phyloP scores from a whole-genome alignment of 1,140 invertebrate species.

The Drosophila triauraria region DNA sequence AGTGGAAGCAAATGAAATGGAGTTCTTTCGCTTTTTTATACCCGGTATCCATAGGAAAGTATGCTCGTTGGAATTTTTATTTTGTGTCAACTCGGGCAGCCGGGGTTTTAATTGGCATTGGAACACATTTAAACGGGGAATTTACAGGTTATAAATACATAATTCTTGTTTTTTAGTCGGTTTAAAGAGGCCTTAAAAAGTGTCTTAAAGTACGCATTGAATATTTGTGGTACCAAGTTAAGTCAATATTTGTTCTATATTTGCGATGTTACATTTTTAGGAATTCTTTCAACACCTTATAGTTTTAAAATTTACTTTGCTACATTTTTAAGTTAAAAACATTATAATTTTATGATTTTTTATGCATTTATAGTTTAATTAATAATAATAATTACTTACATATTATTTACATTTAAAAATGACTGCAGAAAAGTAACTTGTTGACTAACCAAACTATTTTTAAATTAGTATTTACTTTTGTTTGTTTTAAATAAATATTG shows the following conservation, averaged over 20 bases:
- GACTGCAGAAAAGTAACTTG: neutral
- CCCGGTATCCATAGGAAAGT: neutral
- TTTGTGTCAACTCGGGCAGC: neutral
- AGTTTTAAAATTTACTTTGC: too few species aligned
- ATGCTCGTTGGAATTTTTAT: neutral
- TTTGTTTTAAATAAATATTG: neutral
- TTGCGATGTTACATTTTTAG: too few species aligned
- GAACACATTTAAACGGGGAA: too few species aligned
- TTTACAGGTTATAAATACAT: accelerated
- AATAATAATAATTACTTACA: neutral
- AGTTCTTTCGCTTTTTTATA: constrained; percentile 21
- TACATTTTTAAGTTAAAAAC: too few species aligned
- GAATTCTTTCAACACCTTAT: too few species aligned
- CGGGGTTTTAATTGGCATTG: neutral
- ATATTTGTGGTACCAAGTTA: too few species aligned
- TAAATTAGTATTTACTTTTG: neutral
- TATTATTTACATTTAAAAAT: neutral
- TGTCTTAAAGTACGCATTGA: too few species aligned
- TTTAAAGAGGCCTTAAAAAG: too few species aligned
- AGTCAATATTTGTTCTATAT: too few species aligned
- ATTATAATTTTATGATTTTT: too few species aligned
- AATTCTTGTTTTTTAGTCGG: neutral
- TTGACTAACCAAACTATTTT: neutral
- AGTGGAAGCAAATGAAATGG: constrained; percentile 54
- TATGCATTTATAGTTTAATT: neutral